Evolutionary conservation across 1,140 invertebrate species (phyloP), one percentile per base, ranked within the genome.

Genomic region (Listronotus oregonensis): DNA sequence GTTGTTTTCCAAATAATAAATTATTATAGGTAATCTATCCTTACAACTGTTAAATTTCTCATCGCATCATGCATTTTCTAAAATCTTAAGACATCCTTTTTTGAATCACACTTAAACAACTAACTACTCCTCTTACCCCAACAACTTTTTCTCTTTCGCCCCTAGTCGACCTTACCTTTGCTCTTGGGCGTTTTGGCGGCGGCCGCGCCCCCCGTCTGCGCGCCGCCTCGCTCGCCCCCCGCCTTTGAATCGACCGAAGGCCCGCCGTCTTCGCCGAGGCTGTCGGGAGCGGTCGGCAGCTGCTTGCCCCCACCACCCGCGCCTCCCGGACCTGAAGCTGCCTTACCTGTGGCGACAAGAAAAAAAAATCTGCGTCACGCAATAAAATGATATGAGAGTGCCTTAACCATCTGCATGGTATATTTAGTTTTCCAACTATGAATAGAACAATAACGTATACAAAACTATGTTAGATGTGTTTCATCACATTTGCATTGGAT

Each of bases 181-280:
- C 82, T 82, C 73, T 87, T 87, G 50, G 79, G 73, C 54, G 78
- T 75, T 52, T 72, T 71, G 59, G 83, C 79, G 58, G 74, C 67
- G 70, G 75, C 75, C 27, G 76, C 75, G 39, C 64, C 56, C 11
- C 64, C 71, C 43, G 76, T 75, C 59, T 63, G 75, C 73, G 77
- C 74, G 74, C 82, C 82, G 68, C 82, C 82, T 56, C 76, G 51
- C 61, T 81, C 82, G 62, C 78, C 72, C 9, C 79, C 73, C 74
- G 83, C 77, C 74, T 85, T 86, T 31, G 83, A 66, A 75, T 86
- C 84, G 46, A 80, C 80, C 62, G 84, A 81, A 73, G 80, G 82
- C 5, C 80, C 81, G 77, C 83, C 83, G 75, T 82, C 82, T 70
- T 83, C 82, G 75, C 81, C 81, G 59, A 85, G 81, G 73, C 80